Percentiles rank a stretch among this genome's conserved stretches.
Evolutionary conservation across 2,888 invertebrate genomes (phyloP).

Genomic region (Scaptomyza flava): DNA sequence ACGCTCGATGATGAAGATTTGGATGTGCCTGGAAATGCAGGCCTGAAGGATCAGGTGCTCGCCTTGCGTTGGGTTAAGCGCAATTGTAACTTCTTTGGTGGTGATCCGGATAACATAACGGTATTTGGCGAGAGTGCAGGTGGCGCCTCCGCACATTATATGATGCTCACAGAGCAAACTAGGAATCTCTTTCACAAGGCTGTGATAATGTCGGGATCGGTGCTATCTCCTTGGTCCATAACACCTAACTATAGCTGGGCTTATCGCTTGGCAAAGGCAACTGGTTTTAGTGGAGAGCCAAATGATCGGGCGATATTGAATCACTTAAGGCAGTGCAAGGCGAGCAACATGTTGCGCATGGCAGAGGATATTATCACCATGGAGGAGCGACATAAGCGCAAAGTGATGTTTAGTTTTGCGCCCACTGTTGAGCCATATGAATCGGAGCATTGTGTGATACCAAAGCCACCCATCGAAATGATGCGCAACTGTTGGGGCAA

Average conservation of each 20-base stretch:
- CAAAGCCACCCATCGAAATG: conserved; percentile 81
- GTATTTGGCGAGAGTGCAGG: conserved; percentile 86
- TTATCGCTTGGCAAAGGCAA: conserved; percentile 79
- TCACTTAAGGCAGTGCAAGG: conserved; percentile 81
- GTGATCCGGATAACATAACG: conserved; percentile 85
- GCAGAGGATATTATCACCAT: conserved; percentile 81
- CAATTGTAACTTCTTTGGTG: conserved; percentile 85
- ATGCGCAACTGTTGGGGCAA: conserved; percentile 83
- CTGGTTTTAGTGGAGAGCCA: conserved; percentile 80
- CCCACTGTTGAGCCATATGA: conserved; percentile 82
- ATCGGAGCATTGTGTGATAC: conserved; percentile 80
- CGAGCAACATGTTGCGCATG: conserved; percentile 80
- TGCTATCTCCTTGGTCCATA: conserved; percentile 81
- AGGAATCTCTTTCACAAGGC: conserved; percentile 83
- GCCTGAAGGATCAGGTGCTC: conserved; percentile 85
- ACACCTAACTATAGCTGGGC: conserved; percentile 79
- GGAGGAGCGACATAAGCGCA: conserved; percentile 79
- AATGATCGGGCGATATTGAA: conserved; percentile 82
- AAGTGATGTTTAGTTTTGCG: conserved; percentile 80
- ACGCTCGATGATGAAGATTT: conserved; percentile 84
- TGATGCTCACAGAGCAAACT: conserved; percentile 85
- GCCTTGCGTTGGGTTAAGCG: conserved; percentile 85
- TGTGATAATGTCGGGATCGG: conserved; percentile 82
- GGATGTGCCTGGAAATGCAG: conserved; percentile 86
- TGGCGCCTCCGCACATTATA: conserved; percentile 84